A percentile compares a stretch with the other conserved stretches of the same genome.
Conservation (phyloP, 1,140 invertebrate species). For the Leptopilina boulardi region DNA sequence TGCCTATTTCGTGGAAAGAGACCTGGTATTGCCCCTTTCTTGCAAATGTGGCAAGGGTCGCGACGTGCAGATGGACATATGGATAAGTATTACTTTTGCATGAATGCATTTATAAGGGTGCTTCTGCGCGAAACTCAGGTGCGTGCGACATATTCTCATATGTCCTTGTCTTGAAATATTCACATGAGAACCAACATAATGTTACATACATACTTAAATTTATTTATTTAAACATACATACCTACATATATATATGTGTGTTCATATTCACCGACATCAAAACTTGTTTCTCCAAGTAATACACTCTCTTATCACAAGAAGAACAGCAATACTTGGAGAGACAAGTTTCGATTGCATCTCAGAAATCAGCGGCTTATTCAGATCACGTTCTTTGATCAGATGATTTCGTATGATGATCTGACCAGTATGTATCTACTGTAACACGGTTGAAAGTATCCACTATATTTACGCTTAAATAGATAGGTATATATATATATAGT, state of each 20-base stretch:
- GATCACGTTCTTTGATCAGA: conserved; percentile 7
- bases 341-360: conserved; percentile 19
- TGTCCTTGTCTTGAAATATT: conserved; percentile 56
- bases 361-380: conserved; percentile 2
- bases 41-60: conserved; percentile 57
- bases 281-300: background rate
- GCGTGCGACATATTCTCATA: conserved; percentile 52
- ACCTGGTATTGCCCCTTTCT: conserved; percentile 55
- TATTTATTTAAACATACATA: conserved; percentile 1
- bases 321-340: background rate
- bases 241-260: background rate
- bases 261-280: conserved; percentile 1
- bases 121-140: conserved; percentile 41
- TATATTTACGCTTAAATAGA: background rate
- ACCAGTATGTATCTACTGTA: conserved; percentile 10
- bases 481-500: background rate
- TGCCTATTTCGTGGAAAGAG: conserved; percentile 59
- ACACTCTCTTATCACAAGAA: background rate
- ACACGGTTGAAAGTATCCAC: conserved; percentile 11
- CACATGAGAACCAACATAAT: conserved; percentile 53
- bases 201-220: background rate
- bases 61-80: conserved; percentile 59
- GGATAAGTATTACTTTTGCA: conserved; percentile 62
- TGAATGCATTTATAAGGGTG: conserved; percentile 54
- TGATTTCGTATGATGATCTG: background rate